These are phyloP conservation scores for Drosophila nannoptera DNA, from an alignment of 1,140 invertebrate genomes.

Conservation along the genomic window DNA sequence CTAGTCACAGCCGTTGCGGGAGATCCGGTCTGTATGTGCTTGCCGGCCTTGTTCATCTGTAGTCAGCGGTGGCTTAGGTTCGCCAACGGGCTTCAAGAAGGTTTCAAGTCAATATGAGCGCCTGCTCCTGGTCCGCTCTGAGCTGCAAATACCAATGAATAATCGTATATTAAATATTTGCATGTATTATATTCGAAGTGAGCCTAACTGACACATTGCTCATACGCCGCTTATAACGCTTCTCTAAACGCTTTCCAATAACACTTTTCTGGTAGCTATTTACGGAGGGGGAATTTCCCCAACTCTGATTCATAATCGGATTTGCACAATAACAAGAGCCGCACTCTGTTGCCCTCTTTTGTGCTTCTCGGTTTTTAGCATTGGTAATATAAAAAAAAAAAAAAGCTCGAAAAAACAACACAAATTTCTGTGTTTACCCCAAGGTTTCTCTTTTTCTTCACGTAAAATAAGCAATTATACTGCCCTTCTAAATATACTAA, in stretches of 20 bases:
- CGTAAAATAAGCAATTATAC: too few relatives aligned
- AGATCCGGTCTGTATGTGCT: constrained; percentile 67
- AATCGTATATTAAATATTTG: background rate
- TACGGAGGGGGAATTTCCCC: constrained; percentile 18
- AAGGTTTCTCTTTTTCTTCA: constrained; percentile 11
- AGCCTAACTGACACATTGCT: constrained; percentile 16
- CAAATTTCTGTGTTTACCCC: background rate
- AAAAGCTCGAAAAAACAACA: too few relatives aligned
- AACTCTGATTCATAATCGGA: constrained; percentile 19
- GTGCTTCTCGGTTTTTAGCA: background rate
- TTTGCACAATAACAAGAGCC: background rate
- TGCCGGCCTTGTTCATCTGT: constrained; percentile 71
- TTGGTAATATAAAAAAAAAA: background rate
- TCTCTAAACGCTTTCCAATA: constrained; percentile 1
- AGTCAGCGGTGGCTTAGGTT: background rate
- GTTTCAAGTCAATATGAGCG: background rate
- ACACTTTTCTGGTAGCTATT: background rate
- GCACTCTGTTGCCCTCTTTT: constrained; percentile 10
- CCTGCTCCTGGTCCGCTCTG: background rate
- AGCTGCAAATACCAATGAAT: background rate
- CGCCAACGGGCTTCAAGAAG: too few relatives aligned
- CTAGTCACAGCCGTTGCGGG: constrained; percentile 9
- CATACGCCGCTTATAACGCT: constrained; percentile 11
- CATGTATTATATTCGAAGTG: background rate
- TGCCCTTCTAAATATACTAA: too few relatives aligned